Base-by-base conservation (phyloP, 2,113 vertebrate genomes). In the Sinocyclocheilus grahami region DNA sequence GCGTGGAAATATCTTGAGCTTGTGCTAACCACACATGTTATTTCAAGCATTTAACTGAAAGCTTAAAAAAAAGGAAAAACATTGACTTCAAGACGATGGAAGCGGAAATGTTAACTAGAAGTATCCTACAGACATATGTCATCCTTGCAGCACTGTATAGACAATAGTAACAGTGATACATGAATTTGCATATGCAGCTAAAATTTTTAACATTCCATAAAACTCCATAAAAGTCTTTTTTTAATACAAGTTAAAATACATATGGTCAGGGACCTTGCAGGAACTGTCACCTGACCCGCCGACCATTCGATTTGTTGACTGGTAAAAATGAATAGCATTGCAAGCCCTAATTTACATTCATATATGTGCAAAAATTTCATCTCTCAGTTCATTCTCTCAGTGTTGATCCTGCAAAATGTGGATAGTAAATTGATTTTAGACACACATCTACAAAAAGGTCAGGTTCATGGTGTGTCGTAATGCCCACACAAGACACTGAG, bases 401-500 rank as follows among this genome's bases (percentile, higher is more conserved):
- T 55, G 72, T 76, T 24, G 42, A 76, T 76, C 42, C 72, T 33
- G 48, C 75, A 53, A 77, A 77, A 53, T 53, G 69, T 42, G 76
- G 16, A 78, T 78, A 51, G 27, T 51, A 55, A 78, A 78, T 78
- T 20, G 76, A 78, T 78, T 78, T 55, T 55, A 78, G 48, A 55
- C 42, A 76, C 46, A 8, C n/a, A 78, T 55, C 24, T 62, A 39
- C 78, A 58, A 80, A 80, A 62, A 60, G 53, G 58, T 60, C 58
- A 33, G 6, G 4, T 14, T 80, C 22, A 39, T 13, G 3, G 33
- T 60, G 30, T 80, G 55, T 63, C 16, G 33, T 58, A 14, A n/a
- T 22, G 78, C 55, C 13, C 37, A 72, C 62, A 67, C 79, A 46
- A 67, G 14, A 82, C 5, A 42, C 20, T 65, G 51, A 33, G 27